Conservation (phyloP, 2,113 vertebrate species). For the Colossoma macropomum region DNA sequence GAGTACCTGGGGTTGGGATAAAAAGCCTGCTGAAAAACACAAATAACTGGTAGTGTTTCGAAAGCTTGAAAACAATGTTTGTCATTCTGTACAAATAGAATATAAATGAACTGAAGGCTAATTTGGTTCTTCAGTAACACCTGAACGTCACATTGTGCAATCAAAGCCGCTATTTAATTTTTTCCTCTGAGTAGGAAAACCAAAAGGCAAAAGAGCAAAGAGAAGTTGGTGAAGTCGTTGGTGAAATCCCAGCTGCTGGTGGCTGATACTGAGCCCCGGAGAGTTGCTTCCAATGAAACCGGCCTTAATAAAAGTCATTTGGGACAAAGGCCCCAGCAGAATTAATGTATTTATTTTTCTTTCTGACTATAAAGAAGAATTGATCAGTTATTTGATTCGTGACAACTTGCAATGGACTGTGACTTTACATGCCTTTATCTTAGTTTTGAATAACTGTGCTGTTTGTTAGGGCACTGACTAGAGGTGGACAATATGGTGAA, state of each 20-base stretch:
- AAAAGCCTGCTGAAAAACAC: constrained; percentile 3
- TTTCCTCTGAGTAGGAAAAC: not conserved
- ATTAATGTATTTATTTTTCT: no score
- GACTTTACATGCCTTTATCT: no score
- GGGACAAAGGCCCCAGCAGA: not conserved
- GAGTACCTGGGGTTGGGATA: constrained; percentile 36
- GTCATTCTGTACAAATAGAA: not conserved
- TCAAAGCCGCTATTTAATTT: not conserved
- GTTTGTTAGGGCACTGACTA: no score
- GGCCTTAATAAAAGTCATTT: not conserved
- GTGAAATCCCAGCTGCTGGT: not conserved
- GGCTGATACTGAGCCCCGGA: not conserved
- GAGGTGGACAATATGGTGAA: no score
- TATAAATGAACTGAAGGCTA: not conserved
- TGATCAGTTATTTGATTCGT: no score
- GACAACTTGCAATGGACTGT: no score
- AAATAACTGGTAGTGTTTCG: not conserved
- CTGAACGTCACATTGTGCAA: not conserved
- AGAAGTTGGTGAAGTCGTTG: not conserved
- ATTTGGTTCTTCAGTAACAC: not conserved
- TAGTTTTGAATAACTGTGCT: no score
- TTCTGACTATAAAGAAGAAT: no score
- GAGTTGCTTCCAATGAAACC: no score
- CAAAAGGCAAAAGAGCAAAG: not conserved
- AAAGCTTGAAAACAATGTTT: constrained; percentile 12